Percentiles rank a stretch among this genome's conserved stretches.
These are phyloP conservation scores for Sycophila sp. DNA, from an alignment of 1,140 invertebrate genomes.

Conservation along the genomic window DNA sequence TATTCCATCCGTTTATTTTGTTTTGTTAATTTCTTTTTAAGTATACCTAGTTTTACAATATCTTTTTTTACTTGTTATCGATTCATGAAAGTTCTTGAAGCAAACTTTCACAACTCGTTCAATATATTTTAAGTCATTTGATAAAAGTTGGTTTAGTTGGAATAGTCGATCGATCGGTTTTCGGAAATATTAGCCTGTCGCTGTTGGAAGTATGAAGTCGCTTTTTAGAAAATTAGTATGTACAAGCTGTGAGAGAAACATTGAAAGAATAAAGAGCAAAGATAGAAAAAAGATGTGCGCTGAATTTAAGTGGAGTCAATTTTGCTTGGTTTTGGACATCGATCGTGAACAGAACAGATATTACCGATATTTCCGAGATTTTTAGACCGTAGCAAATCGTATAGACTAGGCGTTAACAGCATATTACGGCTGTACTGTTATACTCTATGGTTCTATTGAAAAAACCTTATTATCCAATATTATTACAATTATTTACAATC, in stretches of 20 bases:
- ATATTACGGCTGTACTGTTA: neutral
- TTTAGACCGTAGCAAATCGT: slow-evolving; percentile 15
- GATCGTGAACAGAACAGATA: too few relatives aligned
- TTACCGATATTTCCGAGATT: slow-evolving; percentile 16
- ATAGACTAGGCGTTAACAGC: slow-evolving; percentile 21
- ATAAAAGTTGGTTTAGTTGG: slow-evolving; percentile 19
- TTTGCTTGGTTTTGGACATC: too few relatives aligned
- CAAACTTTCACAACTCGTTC: neutral
- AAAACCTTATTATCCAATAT: slow-evolving; percentile 33
- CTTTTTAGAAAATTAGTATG: slow-evolving; percentile 27
- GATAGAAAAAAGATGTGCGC: slow-evolving; percentile 24
- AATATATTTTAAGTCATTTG: slow-evolving; percentile 7
- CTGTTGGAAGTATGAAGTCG: neutral
- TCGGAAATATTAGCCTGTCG: slow-evolving; percentile 9
- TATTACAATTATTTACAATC: slow-evolving; percentile 36
- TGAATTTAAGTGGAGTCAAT: slow-evolving; percentile 17
- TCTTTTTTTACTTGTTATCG: too few relatives aligned
- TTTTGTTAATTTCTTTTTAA: slow-evolving; percentile 7
- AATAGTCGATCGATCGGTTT: slow-evolving; percentile 4
- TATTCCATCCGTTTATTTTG: neutral
- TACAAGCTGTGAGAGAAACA: slow-evolving; percentile 31
- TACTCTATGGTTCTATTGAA: slow-evolving; percentile 29
- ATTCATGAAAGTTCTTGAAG: neutral
- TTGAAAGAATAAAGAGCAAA: slow-evolving; percentile 18
- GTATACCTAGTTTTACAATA: slow-evolving; percentile 13